Base-by-base conservation (phyloP, 2,888 invertebrate genomes). In the Caenorhabditis virilis region DNA sequence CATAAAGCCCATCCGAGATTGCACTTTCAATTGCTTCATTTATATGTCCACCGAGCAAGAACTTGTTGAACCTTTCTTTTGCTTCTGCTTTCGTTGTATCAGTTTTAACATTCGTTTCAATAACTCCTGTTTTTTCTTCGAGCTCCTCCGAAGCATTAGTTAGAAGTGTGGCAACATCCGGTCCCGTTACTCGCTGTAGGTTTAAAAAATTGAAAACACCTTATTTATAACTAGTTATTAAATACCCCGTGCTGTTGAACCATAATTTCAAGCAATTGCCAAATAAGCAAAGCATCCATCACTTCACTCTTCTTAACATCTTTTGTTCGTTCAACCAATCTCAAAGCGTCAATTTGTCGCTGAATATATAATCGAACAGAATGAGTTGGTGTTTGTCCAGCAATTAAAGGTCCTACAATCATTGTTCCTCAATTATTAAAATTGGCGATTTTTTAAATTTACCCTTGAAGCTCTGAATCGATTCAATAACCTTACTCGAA, bases 181-280 rank as follows among this genome's bases (percentile, higher is more conserved):
- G 79, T 0, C 81, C 81, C 11, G 76, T 78, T 7, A 81, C 78
- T 49, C 72, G 59, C 78, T 80, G 42, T 36, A 16, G 36, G 36
- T 42, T 20, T 23, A n/a, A 16, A 13, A 42, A 16, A 42, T 6
- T 5, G 39, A 39, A 39, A 39, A 39, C 13, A 13, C 7, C 5
- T n/a, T 15, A 13, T 36, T 22, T 41, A 5, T 23, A 22, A n/a
- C n/a, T 23, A 6, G 15, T 22, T 25, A 56, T 9, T 3, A 48
- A 71, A 43, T 27, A 82, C 82, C 23, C 82, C 82, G 22, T 81
- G 79, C 26, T 82, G 82, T 35, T 76, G 74, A 13, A 82, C 78
- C 47, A 82, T 69, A 57, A 76, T 76, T 41, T 81, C 76, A 20
- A 82, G 65, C 26, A 82, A 64, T 35, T 72, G 73, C 82, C 82